Evolutionary conservation across 2,888 invertebrate genomes (phyloP).

Genomic region (Athrips mouffetella): DNA sequence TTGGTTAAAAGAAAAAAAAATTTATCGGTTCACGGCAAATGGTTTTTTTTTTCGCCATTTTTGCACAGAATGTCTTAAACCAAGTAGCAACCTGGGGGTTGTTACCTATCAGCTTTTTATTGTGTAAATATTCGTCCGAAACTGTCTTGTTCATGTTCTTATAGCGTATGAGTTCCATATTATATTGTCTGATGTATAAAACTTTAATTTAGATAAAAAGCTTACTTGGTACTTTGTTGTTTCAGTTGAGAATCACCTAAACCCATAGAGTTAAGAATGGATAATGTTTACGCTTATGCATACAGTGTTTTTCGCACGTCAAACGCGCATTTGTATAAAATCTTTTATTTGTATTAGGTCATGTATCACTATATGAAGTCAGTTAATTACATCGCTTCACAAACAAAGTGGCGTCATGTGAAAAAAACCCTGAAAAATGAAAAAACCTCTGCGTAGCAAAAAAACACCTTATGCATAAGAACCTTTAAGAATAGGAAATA

Average conservation of each 20-base stretch:
- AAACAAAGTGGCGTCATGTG: too few species aligned
- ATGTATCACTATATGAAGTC: too few species aligned
- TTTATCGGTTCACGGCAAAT: neutral
- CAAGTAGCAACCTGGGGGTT: neutral
- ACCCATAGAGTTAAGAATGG: slow-evolving; percentile 3
- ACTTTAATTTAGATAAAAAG: slow-evolving; percentile 71
- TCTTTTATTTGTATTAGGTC: too few species aligned
- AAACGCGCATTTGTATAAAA: too few species aligned
- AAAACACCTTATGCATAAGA: too few species aligned
- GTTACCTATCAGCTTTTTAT: slow-evolving; percentile 17
- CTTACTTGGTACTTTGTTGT: slow-evolving; percentile 66
- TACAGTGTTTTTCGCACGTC: too few species aligned
- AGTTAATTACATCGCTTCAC: too few species aligned
- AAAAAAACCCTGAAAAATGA: too few species aligned
- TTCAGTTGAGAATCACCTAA: slow-evolving; percentile 32
- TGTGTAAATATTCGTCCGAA: slow-evolving; percentile 53
- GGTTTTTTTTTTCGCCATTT: neutral
- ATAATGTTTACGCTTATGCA: too few species aligned
- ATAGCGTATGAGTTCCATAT: slow-evolving; percentile 60
- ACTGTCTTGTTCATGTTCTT: slow-evolving; percentile 46
- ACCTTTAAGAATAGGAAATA: slow-evolving; percentile 30
- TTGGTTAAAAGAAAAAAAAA: neutral
- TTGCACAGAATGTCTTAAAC: neutral
- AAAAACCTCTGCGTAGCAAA: too few species aligned
- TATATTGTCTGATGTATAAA: slow-evolving; percentile 62